Base-by-base conservation (phyloP, 1,140 invertebrate genomes). In the Zaprionus ghesquierei region DNA sequence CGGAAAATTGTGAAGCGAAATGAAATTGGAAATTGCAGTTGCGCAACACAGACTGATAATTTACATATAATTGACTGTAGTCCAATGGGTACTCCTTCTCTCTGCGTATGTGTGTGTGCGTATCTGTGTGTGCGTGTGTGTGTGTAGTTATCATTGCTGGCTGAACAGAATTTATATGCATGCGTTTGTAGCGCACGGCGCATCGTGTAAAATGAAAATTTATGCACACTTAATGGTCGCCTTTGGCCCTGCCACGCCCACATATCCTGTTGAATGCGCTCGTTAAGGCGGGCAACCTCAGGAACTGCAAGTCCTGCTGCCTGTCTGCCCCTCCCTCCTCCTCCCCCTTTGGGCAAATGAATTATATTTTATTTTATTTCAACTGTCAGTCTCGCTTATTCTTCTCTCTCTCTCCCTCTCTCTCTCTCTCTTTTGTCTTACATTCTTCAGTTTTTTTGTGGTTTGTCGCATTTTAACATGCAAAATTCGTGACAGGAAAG, bases 41-140 rank as follows among this genome's bases (percentile, higher is more conserved):
- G 15, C 35, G 31, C 44, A 25, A 5, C 10, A 29, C 73, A 60
- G 56, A 62, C 64, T 69, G 75, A 75, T 77, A 77, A 77, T 77
- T 77, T 77, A 75, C 75, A 77, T 75, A 74, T 77, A 77, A 77
- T 77, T 77, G 71, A 77, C 33, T 74, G 58, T 53, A 68, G 58
- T 49, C 13, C 29, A 13, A 22, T 20, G 41, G 3, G 41, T 20
- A 12, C 18, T 41, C 1, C 27, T 5, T 33, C 6, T 23, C 1
- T 38, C 20, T 55, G 29, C 35, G 13, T 18, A 31, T 49, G 31
- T 46, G 2, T 46, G 46, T 35, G 35, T 35, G 53, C 22, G 29
- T 73, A 50, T 50, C 54, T 33, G 22, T 31, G 27, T 10, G 27
- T 54, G 10, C 27, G 18, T 15, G 8, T 70, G 61, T 69, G 41